Percentiles rank a stretch among this genome's conserved stretches.
Evolutionary conservation across 2,888 invertebrate genomes (phyloP).

Genomic region (Cephus pygmeus): DNA sequence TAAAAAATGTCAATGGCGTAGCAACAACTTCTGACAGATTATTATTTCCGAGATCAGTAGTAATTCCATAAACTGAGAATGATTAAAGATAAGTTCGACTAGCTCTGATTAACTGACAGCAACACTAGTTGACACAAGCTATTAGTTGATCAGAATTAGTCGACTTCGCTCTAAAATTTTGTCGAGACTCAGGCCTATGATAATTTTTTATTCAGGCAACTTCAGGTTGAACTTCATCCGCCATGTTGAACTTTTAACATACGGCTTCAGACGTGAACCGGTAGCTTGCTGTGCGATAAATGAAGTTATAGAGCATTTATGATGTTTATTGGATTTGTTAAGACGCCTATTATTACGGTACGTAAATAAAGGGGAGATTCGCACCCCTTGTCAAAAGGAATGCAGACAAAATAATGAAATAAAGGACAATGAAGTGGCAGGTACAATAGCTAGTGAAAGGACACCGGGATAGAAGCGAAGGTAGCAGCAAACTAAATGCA

Average conservation of each 20-base stretch:
- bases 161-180: not conserved
- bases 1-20: not conserved
- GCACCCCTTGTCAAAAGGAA: constrained; percentile 37
- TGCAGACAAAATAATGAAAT: constrained; percentile 59
- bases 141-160: too few relatives aligned
- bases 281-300: not conserved
- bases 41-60: not conserved
- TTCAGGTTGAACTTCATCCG: not conserved
- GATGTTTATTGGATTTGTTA: constrained; percentile 63
- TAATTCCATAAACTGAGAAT: not conserved
- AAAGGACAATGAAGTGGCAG: constrained; percentile 59
- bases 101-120: not conserved
- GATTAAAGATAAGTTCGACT: not conserved
- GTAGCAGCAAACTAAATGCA: constrained; percentile 54
- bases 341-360: constrained; percentile 58
- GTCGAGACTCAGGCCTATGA: not conserved
- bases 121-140: too few relatives aligned
- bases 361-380: constrained; percentile 46
- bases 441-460: constrained; percentile 55
- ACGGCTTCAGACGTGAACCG: not conserved
- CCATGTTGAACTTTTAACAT: not conserved
- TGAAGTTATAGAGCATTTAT: constrained; percentile 49
- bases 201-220: not conserved
- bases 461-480: not conserved
- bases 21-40: not conserved